Evolutionary conservation across 2,113 vertebrate species (phyloP).

Genomic region (Macrotus californicus): DNA sequence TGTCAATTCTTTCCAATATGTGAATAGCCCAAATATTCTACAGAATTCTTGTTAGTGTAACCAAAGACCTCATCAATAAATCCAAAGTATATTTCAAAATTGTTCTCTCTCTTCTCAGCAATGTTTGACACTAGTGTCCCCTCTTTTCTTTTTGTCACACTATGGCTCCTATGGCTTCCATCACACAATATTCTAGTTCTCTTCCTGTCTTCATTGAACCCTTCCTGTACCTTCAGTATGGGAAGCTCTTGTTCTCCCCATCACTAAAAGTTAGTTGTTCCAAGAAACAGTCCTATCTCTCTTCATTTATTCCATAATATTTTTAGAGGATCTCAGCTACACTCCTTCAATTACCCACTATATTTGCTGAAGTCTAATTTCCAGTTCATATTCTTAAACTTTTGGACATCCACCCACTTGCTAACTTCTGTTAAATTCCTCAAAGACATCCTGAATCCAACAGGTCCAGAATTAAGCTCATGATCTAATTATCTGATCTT

Average conservation of each 20-base stretch:
- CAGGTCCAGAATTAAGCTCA: neutral
- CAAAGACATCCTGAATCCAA: neutral
- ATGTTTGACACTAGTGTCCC: neutral
- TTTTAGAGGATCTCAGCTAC: neutral
- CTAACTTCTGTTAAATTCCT: neutral
- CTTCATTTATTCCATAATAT: neutral
- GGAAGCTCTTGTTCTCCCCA: neutral
- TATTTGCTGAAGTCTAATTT: neutral
- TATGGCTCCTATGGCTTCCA: neutral
- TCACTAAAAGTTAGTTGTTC: neutral
- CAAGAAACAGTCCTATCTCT: neutral
- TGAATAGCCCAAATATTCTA: neutral
- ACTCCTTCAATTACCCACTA: neutral
- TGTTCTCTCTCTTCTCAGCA: neutral
- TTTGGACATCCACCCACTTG: neutral
- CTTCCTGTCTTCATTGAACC: neutral
- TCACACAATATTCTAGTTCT: neutral
- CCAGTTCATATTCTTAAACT: neutral
- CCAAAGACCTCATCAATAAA: neutral
- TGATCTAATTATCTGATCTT: neutral
- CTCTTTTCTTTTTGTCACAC: neutral
- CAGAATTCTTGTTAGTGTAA: neutral
- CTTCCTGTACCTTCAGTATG: neutral
- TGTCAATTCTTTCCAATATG: neutral
- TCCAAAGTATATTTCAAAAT: neutral